A percentile compares a stretch with the other conserved stretches of the same genome.
Conservation (phyloP, 2,888 invertebrate species). For the Sabellastarte sp. region DNA sequence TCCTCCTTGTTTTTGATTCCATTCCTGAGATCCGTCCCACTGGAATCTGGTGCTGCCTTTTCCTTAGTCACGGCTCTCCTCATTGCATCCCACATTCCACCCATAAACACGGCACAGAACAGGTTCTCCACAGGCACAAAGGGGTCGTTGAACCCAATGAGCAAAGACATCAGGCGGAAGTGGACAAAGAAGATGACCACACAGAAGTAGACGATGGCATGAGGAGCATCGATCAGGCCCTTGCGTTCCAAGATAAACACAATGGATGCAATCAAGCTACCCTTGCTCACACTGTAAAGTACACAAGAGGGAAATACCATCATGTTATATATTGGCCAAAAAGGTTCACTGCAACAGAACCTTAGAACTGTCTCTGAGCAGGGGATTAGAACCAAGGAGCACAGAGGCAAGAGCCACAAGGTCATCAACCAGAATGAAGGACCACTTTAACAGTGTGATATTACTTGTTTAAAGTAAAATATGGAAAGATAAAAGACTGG, state of each 20-base stretch:
- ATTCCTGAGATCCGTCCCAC: neutral
- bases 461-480: too few species aligned
- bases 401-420: neutral
- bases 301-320: too few species aligned
- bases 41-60: constrained; percentile 26
- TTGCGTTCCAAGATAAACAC: constrained; percentile 97
- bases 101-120: constrained; percentile 83
- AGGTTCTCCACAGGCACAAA: constrained; percentile 99
- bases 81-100: constrained; percentile 97
- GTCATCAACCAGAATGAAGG: neutral
- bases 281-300: constrained; percentile 91
- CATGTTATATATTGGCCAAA: too few species aligned
- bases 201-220: constrained; percentile 94
- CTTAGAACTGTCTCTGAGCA: too few species aligned
- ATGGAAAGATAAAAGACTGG: too few species aligned
- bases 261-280: constrained; percentile 89
- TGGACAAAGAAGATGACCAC: constrained; percentile 95
- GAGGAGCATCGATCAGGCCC: constrained; percentile 92
- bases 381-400: too few species aligned
- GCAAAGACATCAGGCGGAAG: constrained; percentile 91
- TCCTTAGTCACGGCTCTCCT: constrained; percentile 75
- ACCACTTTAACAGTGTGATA: too few species aligned
- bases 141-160: constrained; percentile 97
- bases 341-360: too few species aligned
- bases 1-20: neutral